Conservation (phyloP, 2,797 vertebrate genomes). For the Octomys mimax region DNA sequence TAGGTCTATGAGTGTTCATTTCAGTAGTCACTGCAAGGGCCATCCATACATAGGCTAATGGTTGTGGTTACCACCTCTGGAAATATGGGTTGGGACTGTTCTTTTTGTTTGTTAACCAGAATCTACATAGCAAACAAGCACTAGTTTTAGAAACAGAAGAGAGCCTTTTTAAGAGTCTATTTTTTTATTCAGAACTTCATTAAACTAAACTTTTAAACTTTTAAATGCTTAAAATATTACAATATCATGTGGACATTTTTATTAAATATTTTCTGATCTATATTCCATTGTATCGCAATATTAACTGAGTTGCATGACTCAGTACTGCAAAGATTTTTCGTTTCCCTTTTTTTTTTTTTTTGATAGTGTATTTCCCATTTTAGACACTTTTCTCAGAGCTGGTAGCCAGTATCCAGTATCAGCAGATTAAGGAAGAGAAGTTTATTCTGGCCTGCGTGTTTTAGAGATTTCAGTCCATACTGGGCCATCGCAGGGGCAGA, state of each 20-base stretch:
- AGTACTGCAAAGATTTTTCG: constrained; percentile 51
- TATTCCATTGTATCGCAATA: constrained; percentile 78
- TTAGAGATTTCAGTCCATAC: background rate
- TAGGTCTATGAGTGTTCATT: no score
- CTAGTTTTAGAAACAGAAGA: background rate
- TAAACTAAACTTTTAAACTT: constrained; percentile 67
- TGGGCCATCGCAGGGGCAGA: background rate
- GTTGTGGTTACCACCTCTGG: background rate
- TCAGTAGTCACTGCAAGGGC: background rate
- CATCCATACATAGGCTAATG: fast-evolving
- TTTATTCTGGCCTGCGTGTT: background rate
- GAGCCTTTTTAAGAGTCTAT: background rate
- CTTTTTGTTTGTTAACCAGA: background rate
- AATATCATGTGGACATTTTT: constrained; percentile 66
- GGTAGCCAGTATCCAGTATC: background rate
- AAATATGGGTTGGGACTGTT: background rate
- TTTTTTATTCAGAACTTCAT: constrained; percentile 69
- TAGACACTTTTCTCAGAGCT: background rate
- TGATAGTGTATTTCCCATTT: constrained; percentile 20
- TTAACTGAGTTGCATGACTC: constrained; percentile 72
- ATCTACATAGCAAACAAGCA: background rate
- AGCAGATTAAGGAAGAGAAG: background rate
- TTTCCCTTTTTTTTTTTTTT: constrained; percentile 62
- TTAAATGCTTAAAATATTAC: constrained; percentile 76
- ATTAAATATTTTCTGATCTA: constrained; percentile 78